Conservation (phyloP, 2,888 invertebrate genomes). For the Cephus sareptanus region DNA sequence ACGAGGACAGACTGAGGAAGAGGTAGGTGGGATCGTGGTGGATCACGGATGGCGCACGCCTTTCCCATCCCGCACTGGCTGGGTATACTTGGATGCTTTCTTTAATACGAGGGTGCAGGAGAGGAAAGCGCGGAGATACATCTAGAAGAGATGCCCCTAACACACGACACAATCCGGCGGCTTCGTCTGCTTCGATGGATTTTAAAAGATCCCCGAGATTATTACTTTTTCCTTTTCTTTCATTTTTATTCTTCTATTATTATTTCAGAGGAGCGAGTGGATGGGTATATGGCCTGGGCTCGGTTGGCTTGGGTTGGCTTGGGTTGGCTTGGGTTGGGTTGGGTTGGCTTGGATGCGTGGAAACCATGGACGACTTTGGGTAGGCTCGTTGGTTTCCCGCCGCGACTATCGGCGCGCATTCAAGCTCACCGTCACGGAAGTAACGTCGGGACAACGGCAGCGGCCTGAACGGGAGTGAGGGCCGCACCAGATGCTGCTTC, state of each 20-base stretch:
- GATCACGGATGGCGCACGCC: not conserved
- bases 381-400: slow-evolving; percentile 64
- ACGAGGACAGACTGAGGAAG: slow-evolving; percentile 17
- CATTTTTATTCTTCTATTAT: slow-evolving; percentile 61
- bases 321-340: slow-evolving; percentile 38
- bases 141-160: slow-evolving; percentile 47
- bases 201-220: slow-evolving; percentile 67
- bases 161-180: slow-evolving; percentile 64
- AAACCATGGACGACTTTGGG: slow-evolving; percentile 63
- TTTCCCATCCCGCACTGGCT: too few species aligned
- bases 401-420: slow-evolving; percentile 65
- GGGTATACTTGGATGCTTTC: too few species aligned
- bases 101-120: slow-evolving; percentile 17
- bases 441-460: slow-evolving; percentile 65
- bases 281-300: slow-evolving; percentile 32
- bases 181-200: slow-evolving; percentile 65
- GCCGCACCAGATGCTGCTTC: slow-evolving; percentile 50
- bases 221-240: slow-evolving; percentile 64
- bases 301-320: slow-evolving; percentile 44
- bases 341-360: slow-evolving; percentile 57
- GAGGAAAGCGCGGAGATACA: slow-evolving; percentile 28
- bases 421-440: slow-evolving; percentile 66
- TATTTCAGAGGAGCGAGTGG: slow-evolving; percentile 52
- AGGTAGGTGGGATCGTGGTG: slow-evolving; percentile 13
- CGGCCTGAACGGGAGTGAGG: slow-evolving; percentile 50